Percentiles rank a stretch among this genome's conserved stretches.
These are phyloP conservation scores for Acanthosepion esculentum DNA, from an alignment of 2,888 invertebrate genomes.

Conservation along the genomic window DNA sequence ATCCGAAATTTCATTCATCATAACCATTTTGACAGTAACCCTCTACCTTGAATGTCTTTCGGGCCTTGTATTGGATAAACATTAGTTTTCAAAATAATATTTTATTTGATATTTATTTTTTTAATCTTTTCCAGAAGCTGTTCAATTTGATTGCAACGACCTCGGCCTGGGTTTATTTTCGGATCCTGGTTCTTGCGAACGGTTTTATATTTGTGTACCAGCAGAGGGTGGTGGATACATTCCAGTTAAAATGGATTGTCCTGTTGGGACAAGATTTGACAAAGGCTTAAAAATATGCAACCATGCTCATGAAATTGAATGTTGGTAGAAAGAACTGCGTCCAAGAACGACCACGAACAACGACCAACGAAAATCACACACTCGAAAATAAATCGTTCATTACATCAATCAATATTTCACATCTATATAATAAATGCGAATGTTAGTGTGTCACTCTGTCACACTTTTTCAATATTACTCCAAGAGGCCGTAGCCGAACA, in stretches of 20 bases:
- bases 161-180: conserved; percentile 55
- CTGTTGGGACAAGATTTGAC: conserved; percentile 57
- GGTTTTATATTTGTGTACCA: conserved; percentile 57
- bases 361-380: too few species aligned
- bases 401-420: neutral
- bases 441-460: too few species aligned
- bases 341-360: too few species aligned
- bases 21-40: too few species aligned
- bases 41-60: too few species aligned
- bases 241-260: conserved; percentile 57
- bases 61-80: too few species aligned
- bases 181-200: conserved; percentile 55
- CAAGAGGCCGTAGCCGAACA: too few species aligned
- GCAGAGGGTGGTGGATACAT: conserved; percentile 54
- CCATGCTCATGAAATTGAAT: conserved; percentile 53
- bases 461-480: too few species aligned
- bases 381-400: neutral
- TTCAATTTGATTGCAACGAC: conserved; percentile 52
- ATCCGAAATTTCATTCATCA: too few species aligned
- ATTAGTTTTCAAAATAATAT: neutral
- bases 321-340: conserved; percentile 47
- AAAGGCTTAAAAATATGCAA: conserved; percentile 56
- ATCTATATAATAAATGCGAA: too few species aligned
- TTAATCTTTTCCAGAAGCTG: neutral
- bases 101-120: neutral